These are phyloP conservation scores for Morelia viridis DNA, from an alignment of 2,797 vertebrate species.

Conservation along the genomic window DNA sequence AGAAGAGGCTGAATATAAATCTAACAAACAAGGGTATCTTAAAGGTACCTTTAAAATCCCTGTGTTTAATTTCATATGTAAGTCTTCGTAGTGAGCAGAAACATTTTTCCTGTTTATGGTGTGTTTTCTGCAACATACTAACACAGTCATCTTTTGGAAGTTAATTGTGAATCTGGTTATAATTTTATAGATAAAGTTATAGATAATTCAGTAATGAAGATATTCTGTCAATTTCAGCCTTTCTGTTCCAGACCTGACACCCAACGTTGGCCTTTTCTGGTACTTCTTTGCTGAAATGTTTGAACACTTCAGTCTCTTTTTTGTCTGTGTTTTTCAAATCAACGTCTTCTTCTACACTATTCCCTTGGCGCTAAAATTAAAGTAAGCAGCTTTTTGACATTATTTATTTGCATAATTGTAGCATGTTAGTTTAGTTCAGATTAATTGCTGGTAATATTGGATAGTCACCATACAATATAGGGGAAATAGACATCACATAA, in stretches of 20 bases:
- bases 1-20: background rate
- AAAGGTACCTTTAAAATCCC: background rate
- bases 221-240: conserved; percentile 81
- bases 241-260: conserved; percentile 94
- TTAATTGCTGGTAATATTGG: background rate
- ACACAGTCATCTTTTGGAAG: background rate
- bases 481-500: background rate
- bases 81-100: background rate
- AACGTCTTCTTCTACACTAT: conserved; percentile 98
- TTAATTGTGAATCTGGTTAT: background rate
- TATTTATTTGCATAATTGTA: background rate
- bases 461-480: background rate
- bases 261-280: conserved; percentile 98
- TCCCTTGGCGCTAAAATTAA: conserved; percentile 93
- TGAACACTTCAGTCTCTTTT: conserved; percentile 97
- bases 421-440: background rate
- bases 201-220: background rate
- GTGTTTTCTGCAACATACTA: background rate
- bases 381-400: conserved; percentile 76
- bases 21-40: background rate
- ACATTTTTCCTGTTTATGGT: background rate
- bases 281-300: conserved; percentile 99
- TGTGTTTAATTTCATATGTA: background rate
- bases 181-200: background rate
- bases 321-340: conserved; percentile 98